Percentiles rank a stretch among this genome's conserved stretches.
Conservation (phyloP, 2,113 vertebrate genomes). For the Gorsachius goisagi region DNA sequence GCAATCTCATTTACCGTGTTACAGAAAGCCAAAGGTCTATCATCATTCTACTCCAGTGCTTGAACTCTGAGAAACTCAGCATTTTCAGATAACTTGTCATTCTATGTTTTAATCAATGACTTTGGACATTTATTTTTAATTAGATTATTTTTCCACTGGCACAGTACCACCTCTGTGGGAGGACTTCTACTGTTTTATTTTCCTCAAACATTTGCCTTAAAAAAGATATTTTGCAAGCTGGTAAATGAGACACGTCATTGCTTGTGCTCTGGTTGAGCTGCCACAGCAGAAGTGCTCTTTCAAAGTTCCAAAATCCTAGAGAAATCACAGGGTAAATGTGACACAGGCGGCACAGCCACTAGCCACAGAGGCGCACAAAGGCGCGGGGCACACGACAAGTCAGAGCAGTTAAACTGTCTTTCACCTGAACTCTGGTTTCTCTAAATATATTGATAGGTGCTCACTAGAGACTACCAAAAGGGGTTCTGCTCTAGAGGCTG, state of each 20-base stretch:
- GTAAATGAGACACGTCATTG: neutral
- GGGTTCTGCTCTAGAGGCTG: neutral
- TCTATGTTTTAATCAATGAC: neutral
- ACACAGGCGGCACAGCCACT: accelerated
- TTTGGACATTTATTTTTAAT: neutral
- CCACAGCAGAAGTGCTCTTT: neutral
- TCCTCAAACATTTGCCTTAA: neutral
- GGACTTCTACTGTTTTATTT: neutral
- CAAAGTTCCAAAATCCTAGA: neutral
- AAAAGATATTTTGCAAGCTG: neutral
- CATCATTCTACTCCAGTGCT: neutral
- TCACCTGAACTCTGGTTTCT: neutral
- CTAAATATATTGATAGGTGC: neutral
- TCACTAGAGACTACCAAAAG: neutral
- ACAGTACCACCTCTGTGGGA: neutral
- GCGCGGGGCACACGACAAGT: neutral
- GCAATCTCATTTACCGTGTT: neutral
- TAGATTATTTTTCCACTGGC: neutral
- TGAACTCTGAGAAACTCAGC: neutral
- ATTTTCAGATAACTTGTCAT: neutral
- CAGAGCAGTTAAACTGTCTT: neutral
- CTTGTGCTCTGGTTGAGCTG: neutral
- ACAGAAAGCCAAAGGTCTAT: neutral
- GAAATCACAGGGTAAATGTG: neutral
- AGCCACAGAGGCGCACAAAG: neutral